Base-by-base conservation (phyloP, 2,113 vertebrate genomes). In the Brachyhypopomus gauderio region DNA sequence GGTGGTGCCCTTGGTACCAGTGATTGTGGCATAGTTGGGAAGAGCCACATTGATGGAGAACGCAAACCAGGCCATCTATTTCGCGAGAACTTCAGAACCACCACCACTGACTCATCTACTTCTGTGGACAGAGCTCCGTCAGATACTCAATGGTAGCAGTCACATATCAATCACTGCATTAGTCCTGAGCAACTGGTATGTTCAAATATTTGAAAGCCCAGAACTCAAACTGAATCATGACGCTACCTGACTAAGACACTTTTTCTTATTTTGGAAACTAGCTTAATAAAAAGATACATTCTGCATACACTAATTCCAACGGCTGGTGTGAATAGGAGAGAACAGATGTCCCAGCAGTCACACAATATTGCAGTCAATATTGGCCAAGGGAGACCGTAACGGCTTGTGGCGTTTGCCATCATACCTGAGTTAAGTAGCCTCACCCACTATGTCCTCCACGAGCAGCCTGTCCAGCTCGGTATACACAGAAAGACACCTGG, bases 381-480 rank as follows among this genome's bases (percentile, higher is more conserved):
- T 41, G 9, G 12, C 45, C 14, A 52, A 52, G 12, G 12, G 45
- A 14, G 45, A 52, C 12, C 45, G 12, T 11, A 52, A 52, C 2
- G 12, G 64, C 36, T 30, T 38, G 27, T 30, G 19, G 30, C 41
- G 66, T 4, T 41, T 34, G 34, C 16, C 30, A 2, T 30, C 17
- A 67, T 86, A 93, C 94, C 93, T 58, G 90, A 89, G 20, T 90
- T 85, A 0, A 79, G 14, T n/a, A 89, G 89, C 85, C 17, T 95
- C 89, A 0, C 95, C 89, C 20, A 95, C 19, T 30, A 90, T 84
- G 12, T 88, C 89, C 78, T 92, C 67, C 0, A 84, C 75, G 27
- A 93, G 45, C 76, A 92, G 86, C 55, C 85, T 27, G 17, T 90
- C 91, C 79, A 95, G 93, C 87, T 91, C 88, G 72, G 88, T 79